Percentiles rank a stretch among this genome's conserved stretches.
These are phyloP conservation scores for Scarus forsteni DNA, from an alignment of 2,797 vertebrate species.

Conservation along the genomic window DNA sequence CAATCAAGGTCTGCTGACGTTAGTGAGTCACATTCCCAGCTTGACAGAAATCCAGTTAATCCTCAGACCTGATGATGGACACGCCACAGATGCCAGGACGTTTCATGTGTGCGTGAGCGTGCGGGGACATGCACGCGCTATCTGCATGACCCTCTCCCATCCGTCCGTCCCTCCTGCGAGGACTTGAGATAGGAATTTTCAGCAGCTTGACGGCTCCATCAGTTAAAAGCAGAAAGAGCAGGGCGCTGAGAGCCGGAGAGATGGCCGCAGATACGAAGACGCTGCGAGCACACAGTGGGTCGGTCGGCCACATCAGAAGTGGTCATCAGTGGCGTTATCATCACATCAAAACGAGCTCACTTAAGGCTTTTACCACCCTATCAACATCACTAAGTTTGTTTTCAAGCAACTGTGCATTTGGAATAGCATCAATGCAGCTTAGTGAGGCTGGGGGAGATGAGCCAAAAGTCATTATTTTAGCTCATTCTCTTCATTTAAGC, in stretches of 20 bases:
- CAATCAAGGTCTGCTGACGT: conserved; percentile 31
- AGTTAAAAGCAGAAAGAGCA: conserved; percentile 55
- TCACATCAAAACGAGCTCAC: conserved; percentile 30
- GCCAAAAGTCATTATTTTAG: too few species aligned
- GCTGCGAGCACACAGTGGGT: conserved; percentile 49
- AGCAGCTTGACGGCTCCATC: conserved; percentile 53
- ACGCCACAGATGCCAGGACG: conserved; percentile 4
- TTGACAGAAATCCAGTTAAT: conserved; percentile 45
- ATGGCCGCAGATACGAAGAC: conserved; percentile 61
- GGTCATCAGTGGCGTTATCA: conserved; percentile 59
- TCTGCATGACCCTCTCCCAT: conserved; percentile 19
- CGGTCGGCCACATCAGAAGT: conserved; percentile 39
- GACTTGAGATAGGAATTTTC: conserved; percentile 40
- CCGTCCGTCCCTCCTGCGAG: not conserved
- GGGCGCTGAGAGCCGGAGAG: conserved; percentile 50
- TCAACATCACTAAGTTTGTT: conserved; percentile 18
- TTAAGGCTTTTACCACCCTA: conserved; percentile 26
- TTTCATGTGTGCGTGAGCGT: conserved; percentile 1
- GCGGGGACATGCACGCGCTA: not conserved
- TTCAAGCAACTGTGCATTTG: conserved; percentile 7
- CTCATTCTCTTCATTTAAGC: too few species aligned
- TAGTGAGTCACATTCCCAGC: conserved; percentile 21
- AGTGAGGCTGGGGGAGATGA: not conserved
- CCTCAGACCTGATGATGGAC: conserved; percentile 37
- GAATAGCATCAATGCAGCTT: conserved; percentile 11